Evolutionary conservation across 2,888 invertebrate genomes (phyloP).

Genomic region (Drosophila borborema): DNA sequence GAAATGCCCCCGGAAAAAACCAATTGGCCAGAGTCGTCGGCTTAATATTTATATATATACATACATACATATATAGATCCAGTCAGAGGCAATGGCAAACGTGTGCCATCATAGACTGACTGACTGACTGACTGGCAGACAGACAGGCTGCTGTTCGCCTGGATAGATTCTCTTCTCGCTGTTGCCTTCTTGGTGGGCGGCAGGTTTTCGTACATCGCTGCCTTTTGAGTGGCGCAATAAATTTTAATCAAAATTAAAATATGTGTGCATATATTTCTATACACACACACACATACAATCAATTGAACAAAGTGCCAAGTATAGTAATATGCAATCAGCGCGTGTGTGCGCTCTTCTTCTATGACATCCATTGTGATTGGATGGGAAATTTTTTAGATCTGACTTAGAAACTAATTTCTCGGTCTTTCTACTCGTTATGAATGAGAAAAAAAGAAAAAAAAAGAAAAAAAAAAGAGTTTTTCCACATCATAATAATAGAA

Average conservation of each 20-base stretch:
- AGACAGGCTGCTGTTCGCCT: conserved; percentile 12
- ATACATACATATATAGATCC: conserved; percentile 3
- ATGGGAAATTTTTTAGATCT: conserved; percentile 10
- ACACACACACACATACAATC: conserved; percentile 51
- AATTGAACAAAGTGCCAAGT: conserved; percentile 66
- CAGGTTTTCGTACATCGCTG: conserved; percentile 49
- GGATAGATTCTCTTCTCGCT: conserved; percentile 3
- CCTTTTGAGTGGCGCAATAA: conserved; percentile 75
- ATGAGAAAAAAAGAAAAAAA: background rate
- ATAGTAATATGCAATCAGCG: conserved; percentile 49
- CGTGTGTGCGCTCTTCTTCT: conserved; percentile 60
- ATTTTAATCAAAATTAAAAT: conserved; percentile 82
- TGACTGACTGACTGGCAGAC: conserved; percentile 29
- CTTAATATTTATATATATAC: conserved; percentile 70
- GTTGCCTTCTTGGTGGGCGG: conserved; percentile 47
- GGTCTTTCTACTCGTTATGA: conserved; percentile 6
- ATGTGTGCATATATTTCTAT: conserved; percentile 34
- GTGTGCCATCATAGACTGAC: conserved; percentile 12
- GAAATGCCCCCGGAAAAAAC: conserved; percentile 85
- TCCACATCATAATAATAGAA: background rate
- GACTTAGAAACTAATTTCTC: conserved; percentile 18
- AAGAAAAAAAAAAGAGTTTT: conserved; percentile 4
- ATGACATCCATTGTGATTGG: conserved; percentile 31
- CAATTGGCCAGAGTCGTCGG: conserved; percentile 84
- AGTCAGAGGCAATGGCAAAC: conserved; percentile 57